Base-by-base conservation (phyloP, 2,888 invertebrate species). In the Acrocera orbiculus region DNA sequence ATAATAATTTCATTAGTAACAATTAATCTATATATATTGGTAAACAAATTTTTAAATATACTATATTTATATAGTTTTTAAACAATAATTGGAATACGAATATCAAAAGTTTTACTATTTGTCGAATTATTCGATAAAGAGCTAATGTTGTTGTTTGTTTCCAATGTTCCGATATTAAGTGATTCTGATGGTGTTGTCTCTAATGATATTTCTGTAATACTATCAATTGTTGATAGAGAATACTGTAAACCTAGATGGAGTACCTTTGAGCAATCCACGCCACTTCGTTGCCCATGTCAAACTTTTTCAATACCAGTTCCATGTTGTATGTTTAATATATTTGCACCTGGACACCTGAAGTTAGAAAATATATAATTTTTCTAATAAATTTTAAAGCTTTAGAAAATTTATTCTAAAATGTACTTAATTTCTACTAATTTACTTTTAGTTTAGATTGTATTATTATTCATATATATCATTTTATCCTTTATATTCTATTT, bases 221-320 rank as follows among this genome's bases (percentile, higher is more conserved):
- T 43, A 39, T 41, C 37, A 34, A 44, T 38, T 34, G 40, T 39
- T 40, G 46, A 46, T 42, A 44, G 41, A 34, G 42, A 40, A 39
- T 44, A 43, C 35, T 46, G 42, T 37, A 44, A 42, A 37, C 46
- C 43, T 36, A 46, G 41, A 46, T 44, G 46, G 46, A 44, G 49
- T 46, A 46, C 47, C 46, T 52, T 55, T 57, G 58, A 58, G 57
- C 58, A 59, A 52, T 54, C 49, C 50, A 52, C 52, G 49, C 52
- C 56, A 59, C 59, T 60, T 58, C 58, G 57, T 53, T 56, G 52
- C 46, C 50, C 60, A 49, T 58, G 60, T 60, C 60, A 60, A 52
- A 60, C 60, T 46, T 54, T 56, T 47, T 59, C 60, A 43, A 50
- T 56, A 42, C 50, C 49, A 47, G 56, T 58, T 36, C 48, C 46